Percentiles rank a stretch among this genome's conserved stretches.
Evolutionary conservation across 2,113 vertebrate species (phyloP).

Genomic region (Dolichallabes microphthalmus): DNA sequence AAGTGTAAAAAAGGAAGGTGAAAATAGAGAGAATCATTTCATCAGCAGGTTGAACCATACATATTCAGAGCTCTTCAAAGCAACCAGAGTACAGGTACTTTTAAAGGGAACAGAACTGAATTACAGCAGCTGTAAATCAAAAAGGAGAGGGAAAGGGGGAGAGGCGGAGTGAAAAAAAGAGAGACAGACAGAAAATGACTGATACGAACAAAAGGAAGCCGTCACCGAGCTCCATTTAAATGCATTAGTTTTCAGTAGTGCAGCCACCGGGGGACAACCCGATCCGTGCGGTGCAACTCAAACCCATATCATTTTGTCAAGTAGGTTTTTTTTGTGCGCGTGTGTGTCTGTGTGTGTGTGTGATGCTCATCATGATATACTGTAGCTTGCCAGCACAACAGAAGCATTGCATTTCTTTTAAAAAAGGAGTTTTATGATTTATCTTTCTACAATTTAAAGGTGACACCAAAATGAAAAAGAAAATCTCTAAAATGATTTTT

Average conservation of each 20-base stretch:
- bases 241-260: constrained; percentile 33
- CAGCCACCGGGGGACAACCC: neutral
- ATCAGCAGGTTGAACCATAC: neutral
- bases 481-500: neutral
- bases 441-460: neutral
- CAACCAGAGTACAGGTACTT: constrained; percentile 6
- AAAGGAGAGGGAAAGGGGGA: constrained; percentile 22
- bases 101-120: constrained; percentile 26
- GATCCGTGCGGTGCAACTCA: constrained; percentile 14
- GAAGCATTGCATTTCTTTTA: neutral
- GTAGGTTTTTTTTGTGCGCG: constrained; percentile 9
- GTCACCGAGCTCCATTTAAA: constrained; percentile 33
- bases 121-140: constrained; percentile 41
- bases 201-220: constrained; percentile 8
- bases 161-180: constrained; percentile 22
- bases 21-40: constrained; percentile 11
- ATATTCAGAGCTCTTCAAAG: neutral
- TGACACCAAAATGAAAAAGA: neutral
- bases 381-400: neutral
- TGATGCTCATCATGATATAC: neutral
- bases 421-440: neutral
- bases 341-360: constrained; percentile 5
- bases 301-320: constrained; percentile 25
- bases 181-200: constrained; percentile 30
- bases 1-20: neutral